A percentile compares a stretch with the other conserved stretches of the same genome.
phyloP scores from a whole-genome alignment of 23 tunicate species.

The Trididemnum nubilum region DNA sequence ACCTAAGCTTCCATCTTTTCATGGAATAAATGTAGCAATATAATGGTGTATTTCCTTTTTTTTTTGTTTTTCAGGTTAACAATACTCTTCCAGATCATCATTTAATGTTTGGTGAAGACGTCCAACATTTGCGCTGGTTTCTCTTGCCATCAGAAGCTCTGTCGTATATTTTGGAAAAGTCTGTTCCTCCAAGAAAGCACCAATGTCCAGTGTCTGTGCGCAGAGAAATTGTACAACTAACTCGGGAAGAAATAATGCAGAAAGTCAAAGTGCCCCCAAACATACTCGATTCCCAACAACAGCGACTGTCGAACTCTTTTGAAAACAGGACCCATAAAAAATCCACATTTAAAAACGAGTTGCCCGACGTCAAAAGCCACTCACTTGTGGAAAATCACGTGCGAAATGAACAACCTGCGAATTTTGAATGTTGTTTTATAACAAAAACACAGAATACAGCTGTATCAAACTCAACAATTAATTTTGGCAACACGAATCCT shows the following conservation, averaged over 20 bases:
- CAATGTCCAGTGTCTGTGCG: conserved; percentile 42
- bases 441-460: too few relatives aligned
- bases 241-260: conserved; percentile 31
- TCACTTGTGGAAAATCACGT: background rate
- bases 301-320: background rate
- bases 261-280: background rate
- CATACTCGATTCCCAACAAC: background rate
- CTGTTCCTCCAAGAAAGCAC: background rate
- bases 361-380: background rate
- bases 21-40: too few relatives aligned
- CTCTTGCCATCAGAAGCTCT: conserved; percentile 94
- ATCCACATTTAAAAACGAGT: background rate
- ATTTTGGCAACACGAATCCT: background rate
- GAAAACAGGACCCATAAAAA: background rate
- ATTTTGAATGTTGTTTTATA: too few relatives aligned
- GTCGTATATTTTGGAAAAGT: conserved; percentile 8
- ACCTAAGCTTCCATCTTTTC: too few relatives aligned
- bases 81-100: conserved; percentile 38
- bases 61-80: background rate
- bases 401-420: background rate
- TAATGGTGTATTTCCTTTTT: too few relatives aligned
- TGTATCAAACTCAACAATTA: background rate
- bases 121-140: conserved; percentile 80
- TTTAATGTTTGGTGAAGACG: conserved; percentile 45
- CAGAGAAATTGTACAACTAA: conserved; percentile 26